Evolutionary conservation across 2,888 invertebrate genomes (phyloP).

Genomic region (Drosophila incognita): DNA sequence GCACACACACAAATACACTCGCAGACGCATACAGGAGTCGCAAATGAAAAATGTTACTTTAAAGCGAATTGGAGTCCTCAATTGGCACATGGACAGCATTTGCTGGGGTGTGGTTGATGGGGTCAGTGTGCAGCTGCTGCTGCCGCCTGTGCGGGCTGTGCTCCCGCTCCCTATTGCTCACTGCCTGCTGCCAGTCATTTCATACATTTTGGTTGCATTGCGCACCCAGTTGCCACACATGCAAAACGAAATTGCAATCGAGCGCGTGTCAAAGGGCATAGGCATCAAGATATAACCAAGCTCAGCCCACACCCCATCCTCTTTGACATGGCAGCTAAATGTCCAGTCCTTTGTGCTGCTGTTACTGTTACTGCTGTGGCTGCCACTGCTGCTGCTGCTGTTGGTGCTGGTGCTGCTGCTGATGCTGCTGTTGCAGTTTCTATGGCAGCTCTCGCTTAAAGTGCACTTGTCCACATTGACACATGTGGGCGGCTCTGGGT

Average conservation of each 20-base stretch:
- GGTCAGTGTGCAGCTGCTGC: neutral
- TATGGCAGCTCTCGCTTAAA: constrained; percentile 54
- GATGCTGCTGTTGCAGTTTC: constrained; percentile 22
- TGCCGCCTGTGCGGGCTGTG: constrained; percentile 46
- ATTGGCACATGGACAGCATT: constrained; percentile 49
- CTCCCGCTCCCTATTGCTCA: constrained; percentile 31
- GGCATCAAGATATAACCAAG: constrained; percentile 59
- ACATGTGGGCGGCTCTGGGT: constrained; percentile 63
- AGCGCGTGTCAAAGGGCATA: constrained; percentile 71
- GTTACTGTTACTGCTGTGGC: constrained; percentile 10
- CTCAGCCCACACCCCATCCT: constrained; percentile 1
- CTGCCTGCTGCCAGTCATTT: constrained; percentile 71
- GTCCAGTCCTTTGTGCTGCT: constrained; percentile 53
- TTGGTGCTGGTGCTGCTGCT: constrained; percentile 11
- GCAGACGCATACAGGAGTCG: constrained; percentile 8
- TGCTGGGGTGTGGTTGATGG: constrained; percentile 5
- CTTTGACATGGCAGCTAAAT: constrained; percentile 64
- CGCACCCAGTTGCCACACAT: constrained; percentile 56
- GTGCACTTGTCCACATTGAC: constrained; percentile 81
- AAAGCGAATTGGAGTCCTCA: constrained; percentile 65
- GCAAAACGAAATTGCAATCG: constrained; percentile 71
- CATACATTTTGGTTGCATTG: constrained; percentile 68
- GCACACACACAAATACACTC: constrained; percentile 14
- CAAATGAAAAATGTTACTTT: constrained; percentile 77
- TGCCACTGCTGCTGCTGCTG: constrained; percentile 9